Evolutionary conservation across 1,140 invertebrate species (phyloP), one percentile per base, ranked within the genome.

Genomic region (Cyclargus thomasi): DNA sequence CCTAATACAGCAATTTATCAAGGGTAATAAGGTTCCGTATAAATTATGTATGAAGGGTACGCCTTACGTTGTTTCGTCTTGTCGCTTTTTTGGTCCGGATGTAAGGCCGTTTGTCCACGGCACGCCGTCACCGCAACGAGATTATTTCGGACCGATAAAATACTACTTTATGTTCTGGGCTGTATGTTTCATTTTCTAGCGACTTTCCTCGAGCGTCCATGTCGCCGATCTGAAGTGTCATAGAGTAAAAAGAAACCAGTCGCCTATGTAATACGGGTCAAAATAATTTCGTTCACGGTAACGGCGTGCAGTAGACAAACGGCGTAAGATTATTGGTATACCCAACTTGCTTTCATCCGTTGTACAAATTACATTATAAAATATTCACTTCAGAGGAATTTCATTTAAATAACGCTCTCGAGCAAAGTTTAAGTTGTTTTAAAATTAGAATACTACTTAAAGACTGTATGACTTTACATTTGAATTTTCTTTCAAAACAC

Each of bases 41-140:
- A 35, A 18, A 66, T 66, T 35, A 66, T 66, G 57, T 53, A 59
- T 36, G 55, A 66, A 66, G n/a, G 53, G 53, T 66, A 36, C 35
- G 47, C 39, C 63, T 53, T 18, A 53, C 64, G 53, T 47, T 47
- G 39, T 47, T 47, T 47, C 14, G 39, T 47, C 39, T 47, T 16
- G 14, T 47, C 39, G 39, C 39, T 47, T 47, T 47, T 47, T 47
- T 14, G 39, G 39, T 47, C 39, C 4, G 55, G 55, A 20, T 59
- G 18, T 59, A 20, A n/a, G n/a, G n/a, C n/a, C n/a, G n/a, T n/a
- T n/a, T n/a, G n/a, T n/a, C n/a, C n/a, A n/a, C n/a, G n/a, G n/a
- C n/a, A n/a, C n/a, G n/a, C n/a, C n/a, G n/a, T n/a, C n/a, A n/a
- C n/a, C n/a, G n/a, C n/a, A n/a, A n/a, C n/a, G n/a, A n/a, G n/a